Evolutionary conservation across 1,140 invertebrate genomes (phyloP), one percentile per base, ranked within the genome.

Genomic region (Drosophila obscura): DNA sequence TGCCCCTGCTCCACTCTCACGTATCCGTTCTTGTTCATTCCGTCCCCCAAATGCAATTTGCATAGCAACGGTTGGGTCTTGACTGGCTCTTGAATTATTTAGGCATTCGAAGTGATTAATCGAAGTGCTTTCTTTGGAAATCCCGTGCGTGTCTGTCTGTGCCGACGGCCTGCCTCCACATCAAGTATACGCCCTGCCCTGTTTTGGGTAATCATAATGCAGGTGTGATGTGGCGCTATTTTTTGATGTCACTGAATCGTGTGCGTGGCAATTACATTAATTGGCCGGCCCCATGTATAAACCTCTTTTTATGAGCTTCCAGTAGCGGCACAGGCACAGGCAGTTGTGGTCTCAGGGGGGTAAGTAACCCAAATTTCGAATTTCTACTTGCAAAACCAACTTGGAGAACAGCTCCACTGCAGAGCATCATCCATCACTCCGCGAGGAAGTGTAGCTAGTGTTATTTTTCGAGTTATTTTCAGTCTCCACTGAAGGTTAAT

Each of bases 21-120:
- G 35, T 11, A 39, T 39, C 11, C 35, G 39, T 56, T n/a, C n/a
- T 66, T 59, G 53, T 48, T 55, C 49, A 56, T 67, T 51, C 43
- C 59, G 56, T 60, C 26, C 49, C 43, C 57, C 49, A 31, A 68
- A 44, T 61, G 62, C 51, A 76, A 69, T 77, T 85, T 76, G 79
- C 81, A 81, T 85, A 59, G 55, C 81, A 77, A 81, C 66, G 52
- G 55, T 1, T 28, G 26, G 26, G 26, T 7, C 6, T 28, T 28
- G 26, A 28, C 0, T 72, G 24, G 5, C 0, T 4, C 8, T 22
- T 57, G 77, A 81, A 84, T 84, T 87, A 84, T 87, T 84, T 66
- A 84, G 63, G 49, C 67, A 44, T 53, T 87, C 72, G 52, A 76
- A 55, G 63, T 81, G 81, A 85, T 87, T 87, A 87, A 85, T 87